A percentile compares a stretch with the other conserved stretches of the same genome.
phyloP scores from a whole-genome alignment of 2,888 invertebrate species.

The Lutraria lutraria region DNA sequence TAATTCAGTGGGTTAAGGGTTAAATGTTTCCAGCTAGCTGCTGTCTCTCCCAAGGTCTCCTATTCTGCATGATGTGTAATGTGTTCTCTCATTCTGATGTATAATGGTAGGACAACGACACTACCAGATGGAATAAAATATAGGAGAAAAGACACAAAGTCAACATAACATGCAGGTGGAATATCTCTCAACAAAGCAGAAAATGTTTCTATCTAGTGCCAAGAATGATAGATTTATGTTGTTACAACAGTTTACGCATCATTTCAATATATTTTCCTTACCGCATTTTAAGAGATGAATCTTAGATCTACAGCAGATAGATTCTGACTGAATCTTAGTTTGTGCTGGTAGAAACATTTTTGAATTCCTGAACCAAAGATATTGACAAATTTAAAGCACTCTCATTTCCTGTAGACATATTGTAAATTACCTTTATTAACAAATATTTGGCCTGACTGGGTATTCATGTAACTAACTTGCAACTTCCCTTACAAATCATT shows the following conservation, averaged over 20 bases:
- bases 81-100: background rate
- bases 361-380: background rate
- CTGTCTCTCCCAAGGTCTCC: background rate
- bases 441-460: too few relatives aligned
- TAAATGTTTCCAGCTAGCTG: background rate
- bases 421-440: too few relatives aligned
- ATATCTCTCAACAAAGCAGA: background rate
- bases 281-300: background rate
- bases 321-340: background rate
- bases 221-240: conserved; percentile 18
- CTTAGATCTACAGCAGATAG: conserved; percentile 5
- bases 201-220: conserved; percentile 10
- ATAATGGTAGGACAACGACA: background rate
- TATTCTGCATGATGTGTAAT: too few relatives aligned
- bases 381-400: too few relatives aligned
- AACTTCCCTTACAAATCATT: too few relatives aligned
- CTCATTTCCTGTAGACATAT: too few relatives aligned
- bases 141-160: background rate
- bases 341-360: background rate
- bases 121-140: background rate
- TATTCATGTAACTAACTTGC: too few relatives aligned
- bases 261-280: conserved; percentile 19
- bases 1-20: too few relatives aligned
- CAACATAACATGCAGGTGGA: background rate
- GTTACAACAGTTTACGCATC: conserved; percentile 15